phyloP scores from a whole-genome alignment of 2,888 invertebrate genomes.

The Panopea generosa region DNA sequence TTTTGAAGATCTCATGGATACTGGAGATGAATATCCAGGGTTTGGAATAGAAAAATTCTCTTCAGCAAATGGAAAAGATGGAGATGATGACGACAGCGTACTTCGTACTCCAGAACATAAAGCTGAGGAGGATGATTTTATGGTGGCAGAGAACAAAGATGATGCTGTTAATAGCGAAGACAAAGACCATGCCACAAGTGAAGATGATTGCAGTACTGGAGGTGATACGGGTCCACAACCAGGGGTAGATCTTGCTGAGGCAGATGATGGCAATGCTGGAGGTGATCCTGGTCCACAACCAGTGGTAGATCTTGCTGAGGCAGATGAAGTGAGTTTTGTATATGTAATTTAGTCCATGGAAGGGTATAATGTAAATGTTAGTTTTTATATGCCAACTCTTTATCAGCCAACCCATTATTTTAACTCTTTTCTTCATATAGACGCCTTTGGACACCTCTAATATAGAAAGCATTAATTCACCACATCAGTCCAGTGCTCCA shows the following conservation, averaged over 20 bases:
- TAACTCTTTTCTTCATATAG: too few species aligned
- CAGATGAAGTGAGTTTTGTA: neutral
- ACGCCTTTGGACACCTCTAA: too few species aligned
- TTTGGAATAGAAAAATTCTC: constrained; percentile 59
- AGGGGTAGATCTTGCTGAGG: neutral
- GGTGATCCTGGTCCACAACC: neutral
- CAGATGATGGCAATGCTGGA: too few species aligned
- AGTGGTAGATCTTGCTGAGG: neutral
- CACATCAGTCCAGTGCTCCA: too few species aligned
- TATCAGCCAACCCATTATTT: too few species aligned
- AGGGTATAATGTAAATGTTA: too few species aligned
- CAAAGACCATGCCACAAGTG: too few species aligned
- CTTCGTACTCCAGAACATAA: constrained; percentile 50
- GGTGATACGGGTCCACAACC: neutral
- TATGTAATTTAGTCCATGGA: too few species aligned
- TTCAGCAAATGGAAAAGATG: constrained; percentile 32
- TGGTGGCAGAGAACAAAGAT: neutral
- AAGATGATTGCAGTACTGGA: too few species aligned
- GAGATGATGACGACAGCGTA: constrained; percentile 37
- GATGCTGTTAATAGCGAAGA: neutral
- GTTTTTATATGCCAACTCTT: too few species aligned
- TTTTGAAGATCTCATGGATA: constrained; percentile 59
- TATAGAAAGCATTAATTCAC: too few species aligned
- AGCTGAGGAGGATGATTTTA: constrained; percentile 28
- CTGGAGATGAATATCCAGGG: constrained; percentile 55